Conservation (phyloP, 2,888 invertebrate genomes). For the Pandemis heparana region DNA sequence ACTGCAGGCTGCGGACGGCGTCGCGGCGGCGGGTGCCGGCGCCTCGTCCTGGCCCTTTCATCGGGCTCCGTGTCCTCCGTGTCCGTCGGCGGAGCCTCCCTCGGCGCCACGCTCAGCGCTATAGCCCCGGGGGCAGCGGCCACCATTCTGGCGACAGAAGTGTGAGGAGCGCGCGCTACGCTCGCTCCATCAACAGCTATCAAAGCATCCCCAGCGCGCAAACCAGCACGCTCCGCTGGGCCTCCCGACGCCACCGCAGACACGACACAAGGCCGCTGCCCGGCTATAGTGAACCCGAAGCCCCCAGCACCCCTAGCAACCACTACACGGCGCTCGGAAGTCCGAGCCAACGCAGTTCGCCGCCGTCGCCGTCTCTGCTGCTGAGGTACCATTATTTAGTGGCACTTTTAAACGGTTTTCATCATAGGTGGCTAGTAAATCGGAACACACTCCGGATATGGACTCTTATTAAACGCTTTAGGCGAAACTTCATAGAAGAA, state of each 20-base stretch:
- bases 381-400: slow-evolving; percentile 76
- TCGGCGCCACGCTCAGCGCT: slow-evolving; percentile 91
- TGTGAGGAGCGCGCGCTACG: slow-evolving; percentile 96
- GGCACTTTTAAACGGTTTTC: slow-evolving; percentile 22
- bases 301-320: slow-evolving; percentile 94
- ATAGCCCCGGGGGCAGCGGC: slow-evolving; percentile 94
- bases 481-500: slow-evolving; percentile 51
- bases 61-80: slow-evolving; percentile 81
- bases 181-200: slow-evolving; percentile 96
- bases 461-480: slow-evolving; percentile 35
- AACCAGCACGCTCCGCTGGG: slow-evolving; percentile 95
- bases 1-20: slow-evolving; percentile 72
- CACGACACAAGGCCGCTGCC: slow-evolving; percentile 97
- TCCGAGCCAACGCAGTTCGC: slow-evolving; percentile 70
- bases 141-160: slow-evolving; percentile 96
- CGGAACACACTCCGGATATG: slow-evolving; percentile 35
- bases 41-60: slow-evolving; percentile 72
- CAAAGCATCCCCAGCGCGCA: slow-evolving; percentile 96
- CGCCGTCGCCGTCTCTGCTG: slow-evolving; percentile 79
- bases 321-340: slow-evolving; percentile 92
- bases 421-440: slow-evolving; percentile 19
- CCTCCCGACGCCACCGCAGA: slow-evolving; percentile 95
- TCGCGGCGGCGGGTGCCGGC: slow-evolving; percentile 75
- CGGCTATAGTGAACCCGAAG: slow-evolving; percentile 99
- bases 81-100: slow-evolving; percentile 78